A percentile compares a stretch with the other conserved stretches of the same genome.
Conservation (phyloP, 2,888 invertebrate genomes). For the Trissolcus brochymenae region DNA sequence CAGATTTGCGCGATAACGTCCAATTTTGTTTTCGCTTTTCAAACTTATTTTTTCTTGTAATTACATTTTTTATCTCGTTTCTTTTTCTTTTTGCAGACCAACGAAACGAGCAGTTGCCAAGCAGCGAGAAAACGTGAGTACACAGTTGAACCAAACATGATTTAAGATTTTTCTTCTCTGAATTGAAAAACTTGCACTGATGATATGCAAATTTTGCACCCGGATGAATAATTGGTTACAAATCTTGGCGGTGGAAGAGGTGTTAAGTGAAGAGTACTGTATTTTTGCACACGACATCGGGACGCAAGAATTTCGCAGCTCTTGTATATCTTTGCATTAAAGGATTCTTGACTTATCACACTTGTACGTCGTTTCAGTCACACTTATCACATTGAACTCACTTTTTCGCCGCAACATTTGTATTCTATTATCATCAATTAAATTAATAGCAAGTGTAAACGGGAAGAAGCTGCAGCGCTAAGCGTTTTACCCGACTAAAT, state of each 20-base stretch:
- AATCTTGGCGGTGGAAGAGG: conserved; percentile 1
- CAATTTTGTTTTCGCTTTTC: no score
- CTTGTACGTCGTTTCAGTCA: neutral
- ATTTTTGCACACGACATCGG: conserved; percentile 10
- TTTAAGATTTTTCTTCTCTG: no score
- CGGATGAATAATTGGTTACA: no score
- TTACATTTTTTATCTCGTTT: no score
- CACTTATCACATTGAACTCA: neutral
- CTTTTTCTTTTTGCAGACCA: no score
- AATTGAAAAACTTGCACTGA: no score
- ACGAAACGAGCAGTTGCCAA: no score
- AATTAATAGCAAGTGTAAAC: conserved; percentile 6
- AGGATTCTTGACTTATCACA: conserved; percentile 4
- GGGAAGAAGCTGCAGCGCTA: conserved; percentile 4
- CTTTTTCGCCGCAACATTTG: neutral
- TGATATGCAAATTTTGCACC: no score
- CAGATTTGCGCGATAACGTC: no score
- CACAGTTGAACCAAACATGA: no score
- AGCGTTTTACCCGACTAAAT: neutral
- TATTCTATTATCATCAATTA: conserved; percentile 6
- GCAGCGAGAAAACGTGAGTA: no score
- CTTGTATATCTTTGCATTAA: conserved; percentile 2
- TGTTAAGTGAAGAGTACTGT: conserved; percentile 32
- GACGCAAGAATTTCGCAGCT: conserved; percentile 12
- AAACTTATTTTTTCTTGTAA: no score